These are phyloP conservation scores for Rhinopomastus cyanomelas DNA, from an alignment of 2,113 vertebrate genomes.

Conservation along the genomic window DNA sequence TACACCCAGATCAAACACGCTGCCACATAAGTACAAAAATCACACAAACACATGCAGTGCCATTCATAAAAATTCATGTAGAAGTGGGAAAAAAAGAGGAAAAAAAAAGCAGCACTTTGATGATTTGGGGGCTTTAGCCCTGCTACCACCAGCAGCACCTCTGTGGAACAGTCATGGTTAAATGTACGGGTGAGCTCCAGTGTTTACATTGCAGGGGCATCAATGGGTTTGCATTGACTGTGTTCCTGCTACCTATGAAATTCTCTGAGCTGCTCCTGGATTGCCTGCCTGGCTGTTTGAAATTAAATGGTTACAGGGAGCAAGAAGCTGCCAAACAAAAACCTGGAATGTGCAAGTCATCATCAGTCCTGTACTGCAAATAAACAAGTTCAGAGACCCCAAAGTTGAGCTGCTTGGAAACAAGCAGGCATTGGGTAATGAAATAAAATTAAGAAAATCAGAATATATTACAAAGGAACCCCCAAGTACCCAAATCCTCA, in stretches of 20 bases:
- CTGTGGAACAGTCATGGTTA: neutral
- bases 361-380: neutral
- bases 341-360: neutral
- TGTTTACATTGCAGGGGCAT: neutral
- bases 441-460: neutral
- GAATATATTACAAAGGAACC: neutral
- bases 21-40: neutral
- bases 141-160: neutral
- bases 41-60: neutral
- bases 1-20: neutral
- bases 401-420: neutral
- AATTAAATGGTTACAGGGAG: neutral
- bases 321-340: neutral
- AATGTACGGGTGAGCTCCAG: neutral
- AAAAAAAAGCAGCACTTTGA: neutral
- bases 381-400: fast-evolving
- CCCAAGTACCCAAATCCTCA: neutral
- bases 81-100: neutral
- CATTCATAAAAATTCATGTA: neutral
- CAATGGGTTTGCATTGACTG: neutral
- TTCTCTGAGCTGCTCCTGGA: neutral
- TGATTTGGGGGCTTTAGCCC: neutral
- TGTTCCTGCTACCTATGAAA: neutral
- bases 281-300: neutral
- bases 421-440: neutral